A percentile compares a stretch with the other conserved stretches of the same genome.
Evolutionary conservation across 2,888 invertebrate species (phyloP).

Genomic region (Lepas anatifera): DNA sequence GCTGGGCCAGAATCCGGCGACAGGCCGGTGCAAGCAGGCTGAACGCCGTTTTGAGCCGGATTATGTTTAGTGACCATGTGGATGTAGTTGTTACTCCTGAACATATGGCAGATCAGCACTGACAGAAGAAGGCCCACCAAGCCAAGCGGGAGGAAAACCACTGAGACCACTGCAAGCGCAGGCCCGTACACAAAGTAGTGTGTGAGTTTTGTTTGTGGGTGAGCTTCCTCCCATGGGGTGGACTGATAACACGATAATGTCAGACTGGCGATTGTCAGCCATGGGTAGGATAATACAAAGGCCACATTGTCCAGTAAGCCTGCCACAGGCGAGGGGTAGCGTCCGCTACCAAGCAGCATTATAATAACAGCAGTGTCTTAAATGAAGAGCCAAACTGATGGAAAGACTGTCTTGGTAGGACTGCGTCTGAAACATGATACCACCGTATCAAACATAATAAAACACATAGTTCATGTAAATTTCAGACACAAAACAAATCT

Average conservation of each 20-base stretch:
- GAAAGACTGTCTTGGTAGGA: too few species aligned
- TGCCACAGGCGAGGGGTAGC: background rate
- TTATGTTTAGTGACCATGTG: background rate
- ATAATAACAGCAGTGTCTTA: too few species aligned
- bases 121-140: background rate
- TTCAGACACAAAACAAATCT: too few species aligned
- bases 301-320: background rate
- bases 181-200: background rate
- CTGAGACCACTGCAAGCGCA: background rate
- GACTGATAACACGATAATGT: conserved; percentile 23
- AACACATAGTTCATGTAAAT: too few species aligned
- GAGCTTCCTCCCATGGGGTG: conserved; percentile 20
- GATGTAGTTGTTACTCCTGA: background rate
- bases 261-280: conserved; percentile 20
- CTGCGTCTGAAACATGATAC: too few species aligned
- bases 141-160: background rate
- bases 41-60: too few species aligned
- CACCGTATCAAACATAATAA: too few species aligned
- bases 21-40: background rate
- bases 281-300: conserved; percentile 16
- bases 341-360: background rate
- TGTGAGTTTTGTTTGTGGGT: conserved; percentile 16
- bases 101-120: background rate
- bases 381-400: too few species aligned
- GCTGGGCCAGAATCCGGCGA: background rate